Evolutionary conservation across 2,113 vertebrate genomes (phyloP).

Genomic region (Acrocephalus kingi): DNA sequence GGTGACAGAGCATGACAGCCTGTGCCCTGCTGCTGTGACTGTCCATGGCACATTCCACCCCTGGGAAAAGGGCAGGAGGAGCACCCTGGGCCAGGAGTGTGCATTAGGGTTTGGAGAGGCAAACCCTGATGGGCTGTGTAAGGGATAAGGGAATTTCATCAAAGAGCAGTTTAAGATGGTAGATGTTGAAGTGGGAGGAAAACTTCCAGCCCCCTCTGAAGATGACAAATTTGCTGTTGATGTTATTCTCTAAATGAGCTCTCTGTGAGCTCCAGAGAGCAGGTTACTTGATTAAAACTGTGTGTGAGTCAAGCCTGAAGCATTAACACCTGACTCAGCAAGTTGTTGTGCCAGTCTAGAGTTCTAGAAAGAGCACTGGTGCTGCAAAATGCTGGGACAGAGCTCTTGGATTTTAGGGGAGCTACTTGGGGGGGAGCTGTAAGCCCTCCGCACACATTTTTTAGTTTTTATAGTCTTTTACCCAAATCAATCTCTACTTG

Average conservation of each 20-base stretch:
- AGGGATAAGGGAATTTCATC: not conserved
- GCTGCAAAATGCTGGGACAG: not conserved
- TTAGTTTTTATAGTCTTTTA: not conserved
- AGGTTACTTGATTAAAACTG: not conserved
- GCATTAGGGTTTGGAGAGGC: not conserved
- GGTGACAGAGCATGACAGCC: not conserved
- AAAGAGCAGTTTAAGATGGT: not conserved
- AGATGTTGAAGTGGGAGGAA: not conserved
- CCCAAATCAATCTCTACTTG: not conserved
- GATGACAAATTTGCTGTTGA: not conserved
- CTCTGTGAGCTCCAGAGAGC: not conserved
- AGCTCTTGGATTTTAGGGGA: not conserved
- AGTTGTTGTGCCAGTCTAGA: not conserved
- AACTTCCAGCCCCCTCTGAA: not conserved
- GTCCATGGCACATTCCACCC: fast-evolving
- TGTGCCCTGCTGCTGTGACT: not conserved
- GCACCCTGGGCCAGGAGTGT: not conserved
- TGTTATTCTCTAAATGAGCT: not conserved
- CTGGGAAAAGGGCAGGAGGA: not conserved
- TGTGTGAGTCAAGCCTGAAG: not conserved
- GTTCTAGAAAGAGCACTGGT: not conserved
- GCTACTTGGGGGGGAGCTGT: fast-evolving
- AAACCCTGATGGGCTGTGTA: not conserved
- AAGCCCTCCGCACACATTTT: not conserved
- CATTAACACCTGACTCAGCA: not conserved